Conservation (phyloP, 1,140 invertebrate species). For the Zophobas atratus region DNA sequence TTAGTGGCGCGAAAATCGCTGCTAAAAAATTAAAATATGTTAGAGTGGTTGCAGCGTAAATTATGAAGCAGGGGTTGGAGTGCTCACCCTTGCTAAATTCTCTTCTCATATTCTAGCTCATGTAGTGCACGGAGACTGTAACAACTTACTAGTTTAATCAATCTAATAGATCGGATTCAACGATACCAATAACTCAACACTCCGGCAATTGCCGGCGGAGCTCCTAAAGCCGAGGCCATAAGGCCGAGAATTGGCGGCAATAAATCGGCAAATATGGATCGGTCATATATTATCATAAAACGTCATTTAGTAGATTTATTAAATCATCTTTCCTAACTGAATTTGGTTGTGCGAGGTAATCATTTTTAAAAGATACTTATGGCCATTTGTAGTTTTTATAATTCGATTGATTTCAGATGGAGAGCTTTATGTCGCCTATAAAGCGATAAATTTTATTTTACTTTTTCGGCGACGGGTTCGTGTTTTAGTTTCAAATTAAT, state of each 20-base stretch:
- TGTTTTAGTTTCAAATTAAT: slow-evolving; percentile 28
- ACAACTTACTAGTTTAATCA: slow-evolving; percentile 58
- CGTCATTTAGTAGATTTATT: slow-evolving; percentile 65
- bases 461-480: slow-evolving; percentile 2
- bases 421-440: slow-evolving; percentile 17
- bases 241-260: slow-evolving; percentile 35
- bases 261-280: slow-evolving; percentile 61
- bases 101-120: slow-evolving; percentile 26
- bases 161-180: slow-evolving; percentile 60
- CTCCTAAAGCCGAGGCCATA: slow-evolving; percentile 45
- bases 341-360: slow-evolving; percentile 61
- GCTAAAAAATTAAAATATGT: too few species aligned
- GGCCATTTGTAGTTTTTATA: slow-evolving; percentile 60
- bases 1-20: too few species aligned
- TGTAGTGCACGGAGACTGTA: slow-evolving; percentile 36
- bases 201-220: slow-evolving; percentile 19
- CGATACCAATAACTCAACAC: slow-evolving; percentile 58
- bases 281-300: slow-evolving; percentile 64
- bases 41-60: slow-evolving; percentile 13
- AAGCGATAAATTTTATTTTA: slow-evolving; percentile 35
- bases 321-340: slow-evolving; percentile 59
- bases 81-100: slow-evolving; percentile 21
- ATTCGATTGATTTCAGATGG: slow-evolving; percentile 53
- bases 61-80: neutral
- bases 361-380: slow-evolving; percentile 60